phyloP scores from a whole-genome alignment of 2,888 invertebrate genomes.

The Andrena minutula region DNA sequence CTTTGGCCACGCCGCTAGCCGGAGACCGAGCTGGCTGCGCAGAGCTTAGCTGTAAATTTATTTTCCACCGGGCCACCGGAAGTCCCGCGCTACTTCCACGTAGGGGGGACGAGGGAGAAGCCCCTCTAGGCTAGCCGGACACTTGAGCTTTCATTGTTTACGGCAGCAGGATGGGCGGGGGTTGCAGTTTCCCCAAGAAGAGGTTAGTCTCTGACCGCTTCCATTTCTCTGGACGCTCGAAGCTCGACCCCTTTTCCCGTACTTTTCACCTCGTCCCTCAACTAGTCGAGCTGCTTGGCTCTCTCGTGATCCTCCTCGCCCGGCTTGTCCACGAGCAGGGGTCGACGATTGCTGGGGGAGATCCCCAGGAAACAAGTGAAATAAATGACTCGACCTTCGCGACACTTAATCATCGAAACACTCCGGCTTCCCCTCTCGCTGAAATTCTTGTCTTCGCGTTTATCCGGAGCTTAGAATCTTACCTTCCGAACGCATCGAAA shows the following conservation, averaged over 20 bases:
- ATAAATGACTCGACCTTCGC: slow-evolving; percentile 30
- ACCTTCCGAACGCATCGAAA: no score
- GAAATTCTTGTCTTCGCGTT: neutral
- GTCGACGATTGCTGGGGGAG: slow-evolving; percentile 28
- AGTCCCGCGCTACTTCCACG: slow-evolving; percentile 71
- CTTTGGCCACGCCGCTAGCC: slow-evolving; percentile 12
- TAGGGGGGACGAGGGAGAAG: slow-evolving; percentile 30
- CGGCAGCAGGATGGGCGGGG: slow-evolving; percentile 55
- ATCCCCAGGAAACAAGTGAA: slow-evolving; percentile 17
- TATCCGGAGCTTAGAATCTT: no score
- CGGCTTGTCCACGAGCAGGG: slow-evolving; percentile 20
- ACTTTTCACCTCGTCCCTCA: slow-evolving; percentile 65
- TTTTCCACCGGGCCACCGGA: slow-evolving; percentile 73
- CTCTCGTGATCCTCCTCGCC: slow-evolving; percentile 44
- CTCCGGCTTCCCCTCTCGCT: neutral
- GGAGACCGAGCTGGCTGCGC: slow-evolving; percentile 47
- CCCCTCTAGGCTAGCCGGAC: slow-evolving; percentile 70
- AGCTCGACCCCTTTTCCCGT: slow-evolving; percentile 69
- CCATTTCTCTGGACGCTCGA: slow-evolving; percentile 61
- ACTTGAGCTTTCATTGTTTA: slow-evolving; percentile 79
- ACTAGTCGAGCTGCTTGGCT: slow-evolving; percentile 17
- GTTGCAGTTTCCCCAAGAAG: slow-evolving; percentile 57
- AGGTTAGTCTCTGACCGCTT: slow-evolving; percentile 67
- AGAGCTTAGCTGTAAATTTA: slow-evolving; percentile 81
- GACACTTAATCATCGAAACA: slow-evolving; percentile 14